These are phyloP conservation scores for Akabosia matsudoensis DNA, from an alignment of 1,140 invertebrate genomes.

Conservation along the genomic window DNA sequence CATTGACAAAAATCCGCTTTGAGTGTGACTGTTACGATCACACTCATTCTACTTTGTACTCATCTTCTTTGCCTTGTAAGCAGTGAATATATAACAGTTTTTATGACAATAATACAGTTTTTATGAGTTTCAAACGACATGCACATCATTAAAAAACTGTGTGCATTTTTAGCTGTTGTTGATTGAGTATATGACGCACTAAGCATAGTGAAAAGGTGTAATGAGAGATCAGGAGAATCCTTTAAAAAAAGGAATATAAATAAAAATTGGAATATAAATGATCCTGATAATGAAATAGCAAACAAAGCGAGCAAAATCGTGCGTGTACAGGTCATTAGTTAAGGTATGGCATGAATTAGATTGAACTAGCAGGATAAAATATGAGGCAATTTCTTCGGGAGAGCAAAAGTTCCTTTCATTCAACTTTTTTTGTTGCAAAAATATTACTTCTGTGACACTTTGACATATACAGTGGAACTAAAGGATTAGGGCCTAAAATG, in stretches of 20 bases:
- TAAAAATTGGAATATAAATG: neutral
- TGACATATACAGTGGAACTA: too few relatives aligned
- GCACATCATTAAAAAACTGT: neutral
- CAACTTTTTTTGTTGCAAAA: neutral
- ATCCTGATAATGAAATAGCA: neutral
- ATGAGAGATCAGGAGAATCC: too few relatives aligned
- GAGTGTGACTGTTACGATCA: neutral
- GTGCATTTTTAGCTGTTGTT: too few relatives aligned
- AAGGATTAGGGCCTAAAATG: too few relatives aligned
- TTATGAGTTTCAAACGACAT: slow-evolving; percentile 13
- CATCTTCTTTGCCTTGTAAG: slow-evolving; percentile 9
- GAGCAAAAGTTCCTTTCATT: neutral
- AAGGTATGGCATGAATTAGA: neutral
- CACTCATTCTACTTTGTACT: neutral
- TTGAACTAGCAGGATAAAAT: neutral
- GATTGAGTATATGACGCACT: too few relatives aligned
- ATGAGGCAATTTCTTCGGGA: neutral
- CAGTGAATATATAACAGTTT: slow-evolving; percentile 8
- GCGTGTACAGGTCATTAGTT: neutral
- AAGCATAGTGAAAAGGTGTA: too few relatives aligned
- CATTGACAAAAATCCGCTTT: too few relatives aligned
- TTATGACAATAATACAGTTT: slow-evolving; percentile 19
- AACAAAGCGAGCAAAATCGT: neutral
- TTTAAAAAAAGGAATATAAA: neutral
- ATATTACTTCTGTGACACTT: neutral